Percentiles rank a stretch among this genome's conserved stretches.
These are phyloP conservation scores for Cariama cristata DNA, from an alignment of 2,113 vertebrate species.

Conservation along the genomic window DNA sequence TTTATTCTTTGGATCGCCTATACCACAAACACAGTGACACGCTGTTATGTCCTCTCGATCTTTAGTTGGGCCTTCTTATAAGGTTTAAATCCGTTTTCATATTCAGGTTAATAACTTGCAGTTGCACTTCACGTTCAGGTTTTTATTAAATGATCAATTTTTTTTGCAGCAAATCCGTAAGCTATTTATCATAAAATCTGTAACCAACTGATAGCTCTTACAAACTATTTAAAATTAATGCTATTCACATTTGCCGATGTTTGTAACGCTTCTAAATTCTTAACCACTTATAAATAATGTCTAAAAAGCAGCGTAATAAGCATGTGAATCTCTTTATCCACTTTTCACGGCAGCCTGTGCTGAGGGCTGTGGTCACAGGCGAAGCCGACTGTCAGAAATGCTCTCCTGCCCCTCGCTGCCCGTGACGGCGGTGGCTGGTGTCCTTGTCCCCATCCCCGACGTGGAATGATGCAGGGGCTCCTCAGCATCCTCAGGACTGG, in stretches of 20 bases:
- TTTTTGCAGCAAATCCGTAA: background rate
- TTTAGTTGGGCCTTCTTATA: background rate
- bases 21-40: background rate
- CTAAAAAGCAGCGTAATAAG: background rate
- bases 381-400: background rate
- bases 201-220: background rate
- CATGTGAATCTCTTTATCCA: accelerated
- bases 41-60: background rate
- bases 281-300: background rate
- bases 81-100: background rate
- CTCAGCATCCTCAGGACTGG: background rate
- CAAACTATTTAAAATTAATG: background rate
- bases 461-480: accelerated
- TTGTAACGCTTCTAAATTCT: background rate
- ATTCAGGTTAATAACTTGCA: background rate
- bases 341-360: background rate
- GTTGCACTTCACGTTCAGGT: background rate
- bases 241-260: background rate
- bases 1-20: background rate
- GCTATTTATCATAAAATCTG: background rate
- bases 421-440: accelerated
- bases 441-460: background rate
- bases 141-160: background rate
- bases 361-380: background rate
- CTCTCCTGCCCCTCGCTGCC: background rate